These are phyloP conservation scores for Acanthis flammea DNA, from an alignment of 2,797 vertebrate genomes.

Conservation along the genomic window DNA sequence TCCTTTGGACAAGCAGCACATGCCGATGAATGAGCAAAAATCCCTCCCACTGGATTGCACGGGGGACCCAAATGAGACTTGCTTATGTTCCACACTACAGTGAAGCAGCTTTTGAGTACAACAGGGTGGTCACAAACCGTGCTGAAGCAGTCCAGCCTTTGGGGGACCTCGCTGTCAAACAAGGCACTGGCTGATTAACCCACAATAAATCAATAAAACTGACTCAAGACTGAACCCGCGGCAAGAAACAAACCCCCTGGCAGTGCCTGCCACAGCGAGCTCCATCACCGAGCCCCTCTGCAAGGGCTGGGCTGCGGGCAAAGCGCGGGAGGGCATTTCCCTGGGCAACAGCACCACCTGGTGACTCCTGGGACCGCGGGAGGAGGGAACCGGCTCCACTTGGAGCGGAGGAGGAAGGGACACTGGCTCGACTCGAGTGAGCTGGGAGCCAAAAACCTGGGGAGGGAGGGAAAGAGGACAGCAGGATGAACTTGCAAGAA, in stretches of 20 bases:
- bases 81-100: not conserved
- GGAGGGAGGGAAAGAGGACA: not conserved
- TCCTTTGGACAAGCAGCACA: not conserved
- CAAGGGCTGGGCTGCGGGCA: not conserved
- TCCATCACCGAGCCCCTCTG: not conserved
- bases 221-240: not conserved
- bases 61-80: not conserved
- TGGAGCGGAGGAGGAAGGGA: not conserved
- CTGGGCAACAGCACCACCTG: constrained; percentile 54
- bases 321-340: not conserved
- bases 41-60: not conserved
- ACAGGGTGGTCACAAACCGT: not conserved
- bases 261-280: not conserved
- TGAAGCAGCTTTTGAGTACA: not conserved
- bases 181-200: not conserved
- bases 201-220: not conserved
- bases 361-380: not conserved
- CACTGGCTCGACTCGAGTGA: fast-evolving
- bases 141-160: not conserved
- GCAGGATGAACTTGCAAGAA: not conserved
- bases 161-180: fast-evolving
- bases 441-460: not conserved
- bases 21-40: not conserved
- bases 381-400: not conserved
- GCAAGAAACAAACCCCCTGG: fast-evolving